Conservation (phyloP, 2,888 invertebrate genomes). For the Sclerodermus sp. region DNA sequence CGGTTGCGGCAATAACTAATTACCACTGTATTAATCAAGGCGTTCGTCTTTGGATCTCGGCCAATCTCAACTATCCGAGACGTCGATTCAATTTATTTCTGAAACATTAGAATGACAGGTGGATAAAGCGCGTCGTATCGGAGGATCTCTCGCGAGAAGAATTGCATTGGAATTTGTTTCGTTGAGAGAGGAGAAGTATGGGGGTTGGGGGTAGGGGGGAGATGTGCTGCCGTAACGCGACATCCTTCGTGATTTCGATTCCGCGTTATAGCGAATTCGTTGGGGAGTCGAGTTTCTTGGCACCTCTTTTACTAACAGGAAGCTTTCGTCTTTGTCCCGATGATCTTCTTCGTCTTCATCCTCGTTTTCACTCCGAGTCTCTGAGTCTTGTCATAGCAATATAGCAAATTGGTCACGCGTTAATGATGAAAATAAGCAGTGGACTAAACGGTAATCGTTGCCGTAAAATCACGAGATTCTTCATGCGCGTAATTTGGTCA, state of each 20-base stretch:
- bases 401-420: slow-evolving; percentile 30
- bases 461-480: slow-evolving; percentile 35
- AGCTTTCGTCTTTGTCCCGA: too few relatives aligned
- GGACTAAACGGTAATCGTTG: slow-evolving; percentile 29
- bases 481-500: slow-evolving; percentile 23
- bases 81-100: slow-evolving; percentile 37
- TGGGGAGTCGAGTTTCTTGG: background rate
- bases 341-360: background rate
- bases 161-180: too few relatives aligned
- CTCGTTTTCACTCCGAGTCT: background rate
- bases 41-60: slow-evolving; percentile 35
- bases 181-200: too few relatives aligned
- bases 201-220: too few relatives aligned
- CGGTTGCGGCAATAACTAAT: slow-evolving; percentile 43
- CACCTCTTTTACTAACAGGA: too few relatives aligned
- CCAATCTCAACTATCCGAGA: slow-evolving; percentile 34
- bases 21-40: slow-evolving; percentile 42
- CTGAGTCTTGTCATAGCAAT: slow-evolving; percentile 25
- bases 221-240: too few relatives aligned
- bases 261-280: background rate
- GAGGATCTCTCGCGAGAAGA: too few relatives aligned
- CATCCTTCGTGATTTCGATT: background rate
- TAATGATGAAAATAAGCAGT: slow-evolving; percentile 32
- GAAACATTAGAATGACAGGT: slow-evolving; percentile 35
- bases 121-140: too few relatives aligned